phyloP scores from a whole-genome alignment of 2,797 vertebrate species.

The Sebastes taczanowskii region DNA sequence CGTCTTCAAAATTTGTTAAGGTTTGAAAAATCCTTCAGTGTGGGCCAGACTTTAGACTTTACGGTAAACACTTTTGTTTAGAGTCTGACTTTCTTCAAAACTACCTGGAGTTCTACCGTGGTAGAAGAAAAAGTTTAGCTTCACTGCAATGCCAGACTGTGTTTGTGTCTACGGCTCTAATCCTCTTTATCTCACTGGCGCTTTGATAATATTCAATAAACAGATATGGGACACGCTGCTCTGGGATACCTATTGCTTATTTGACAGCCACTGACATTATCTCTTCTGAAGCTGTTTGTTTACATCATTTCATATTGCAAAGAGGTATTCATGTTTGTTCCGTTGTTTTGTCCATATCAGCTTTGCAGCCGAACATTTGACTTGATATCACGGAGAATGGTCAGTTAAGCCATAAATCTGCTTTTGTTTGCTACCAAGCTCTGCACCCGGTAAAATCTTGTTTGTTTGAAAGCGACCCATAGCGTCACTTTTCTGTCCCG shows the following conservation, averaged over 20 bases:
- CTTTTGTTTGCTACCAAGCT: background rate
- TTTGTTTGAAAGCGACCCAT: background rate
- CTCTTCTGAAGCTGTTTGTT: background rate
- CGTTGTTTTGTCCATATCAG: background rate
- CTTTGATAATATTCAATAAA: constrained; percentile 3
- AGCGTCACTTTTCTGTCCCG: background rate
- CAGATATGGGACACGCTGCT: background rate
- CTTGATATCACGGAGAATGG: background rate
- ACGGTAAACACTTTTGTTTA: background rate
- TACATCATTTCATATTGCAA: background rate
- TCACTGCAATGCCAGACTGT: background rate
- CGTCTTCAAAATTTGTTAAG: too few species aligned
- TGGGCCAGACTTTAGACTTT: background rate
- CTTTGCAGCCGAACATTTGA: background rate
- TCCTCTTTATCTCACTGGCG: constrained; percentile 21
- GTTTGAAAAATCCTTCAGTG: too few species aligned
- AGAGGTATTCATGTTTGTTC: background rate
- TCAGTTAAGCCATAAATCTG: background rate
- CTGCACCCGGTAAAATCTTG: background rate
- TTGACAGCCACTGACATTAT: background rate
- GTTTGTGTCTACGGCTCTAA: background rate
- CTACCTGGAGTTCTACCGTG: background rate
- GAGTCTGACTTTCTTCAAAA: background rate
- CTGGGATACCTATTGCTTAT: background rate
- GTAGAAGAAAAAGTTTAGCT: background rate